Evolutionary conservation across 1,140 invertebrate genomes (phyloP).

Genomic region (Aphis craccivora): DNA sequence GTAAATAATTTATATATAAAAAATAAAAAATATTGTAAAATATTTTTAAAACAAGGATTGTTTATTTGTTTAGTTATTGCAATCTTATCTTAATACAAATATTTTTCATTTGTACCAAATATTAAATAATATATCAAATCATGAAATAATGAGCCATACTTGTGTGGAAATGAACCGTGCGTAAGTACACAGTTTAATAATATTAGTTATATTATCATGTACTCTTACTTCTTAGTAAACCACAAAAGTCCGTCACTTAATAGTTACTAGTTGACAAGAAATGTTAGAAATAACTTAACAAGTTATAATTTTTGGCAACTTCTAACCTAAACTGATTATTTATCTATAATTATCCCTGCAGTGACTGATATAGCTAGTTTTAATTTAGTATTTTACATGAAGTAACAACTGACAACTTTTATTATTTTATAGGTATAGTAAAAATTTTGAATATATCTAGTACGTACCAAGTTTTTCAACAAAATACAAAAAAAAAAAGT

Average conservation of each 20-base stretch:
- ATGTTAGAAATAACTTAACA: not conserved
- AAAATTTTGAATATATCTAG: not conserved
- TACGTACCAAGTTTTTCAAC: not conserved
- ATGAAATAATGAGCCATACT: not conserved
- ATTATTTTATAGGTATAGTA: not conserved
- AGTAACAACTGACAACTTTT: not conserved
- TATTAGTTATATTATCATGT: not conserved
- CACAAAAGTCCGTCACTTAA: not conserved
- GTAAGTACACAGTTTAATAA: not conserved
- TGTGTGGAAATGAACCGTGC: not conserved
- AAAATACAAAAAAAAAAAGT: too few relatives aligned
- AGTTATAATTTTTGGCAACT: constrained; percentile 1
- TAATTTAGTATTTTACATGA: not conserved
- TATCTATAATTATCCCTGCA: not conserved
- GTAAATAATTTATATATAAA: constrained; percentile 40
- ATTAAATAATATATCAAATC: not conserved
- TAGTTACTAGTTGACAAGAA: not conserved
- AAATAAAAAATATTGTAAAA: not conserved
- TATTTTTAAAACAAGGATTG: constrained; percentile 1
- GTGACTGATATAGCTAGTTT: not conserved
- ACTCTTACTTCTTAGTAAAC: not conserved
- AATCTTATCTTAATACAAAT: not conserved
- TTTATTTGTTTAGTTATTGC: not conserved
- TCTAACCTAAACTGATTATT: not conserved
- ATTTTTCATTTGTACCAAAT: not conserved